Conservation (phyloP, 1,140 invertebrate species). For the Apolygus lucorum region DNA sequence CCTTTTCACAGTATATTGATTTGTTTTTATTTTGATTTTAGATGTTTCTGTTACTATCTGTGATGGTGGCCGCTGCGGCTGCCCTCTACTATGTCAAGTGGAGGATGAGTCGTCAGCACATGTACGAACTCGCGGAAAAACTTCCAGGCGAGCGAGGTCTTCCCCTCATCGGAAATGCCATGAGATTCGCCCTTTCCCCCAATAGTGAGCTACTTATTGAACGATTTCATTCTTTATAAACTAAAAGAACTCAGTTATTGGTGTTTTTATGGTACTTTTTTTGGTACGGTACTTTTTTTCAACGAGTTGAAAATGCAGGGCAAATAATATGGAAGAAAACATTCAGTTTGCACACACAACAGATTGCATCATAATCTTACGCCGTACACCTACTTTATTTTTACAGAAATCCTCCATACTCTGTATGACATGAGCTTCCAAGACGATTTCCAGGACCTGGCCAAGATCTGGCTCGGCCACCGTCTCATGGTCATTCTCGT, state of each 20-base stretch:
- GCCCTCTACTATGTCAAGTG: slow-evolving; percentile 59
- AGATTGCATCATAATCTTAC: too few species aligned
- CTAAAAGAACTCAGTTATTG: too few species aligned
- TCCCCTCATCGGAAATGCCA: slow-evolving; percentile 60
- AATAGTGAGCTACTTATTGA: slow-evolving; percentile 34
- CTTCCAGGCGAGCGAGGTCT: slow-evolving; percentile 57
- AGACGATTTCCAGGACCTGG: slow-evolving; percentile 48
- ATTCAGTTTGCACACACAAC: too few species aligned
- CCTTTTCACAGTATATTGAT: too few species aligned
- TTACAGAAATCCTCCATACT: slow-evolving; percentile 39
- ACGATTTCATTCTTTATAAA: too few species aligned
- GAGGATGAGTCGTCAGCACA: slow-evolving; percentile 54
- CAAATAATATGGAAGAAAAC: too few species aligned
- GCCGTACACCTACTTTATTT: too few species aligned
- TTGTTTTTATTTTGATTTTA: too few species aligned
- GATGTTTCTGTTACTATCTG: slow-evolving; percentile 24
- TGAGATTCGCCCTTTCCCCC: slow-evolving; percentile 47
- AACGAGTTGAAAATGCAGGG: too few species aligned
- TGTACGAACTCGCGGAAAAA: slow-evolving; percentile 59
- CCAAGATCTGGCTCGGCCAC: slow-evolving; percentile 53
- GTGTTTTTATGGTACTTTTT: too few species aligned
- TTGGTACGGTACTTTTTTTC: too few species aligned
- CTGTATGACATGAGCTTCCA: slow-evolving; percentile 41
- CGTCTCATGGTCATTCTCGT: slow-evolving; percentile 53
- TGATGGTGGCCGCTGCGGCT: slow-evolving; percentile 5